phyloP scores from a whole-genome alignment of 2,797 vertebrate genomes.

The Eospalax fontanierii region DNA sequence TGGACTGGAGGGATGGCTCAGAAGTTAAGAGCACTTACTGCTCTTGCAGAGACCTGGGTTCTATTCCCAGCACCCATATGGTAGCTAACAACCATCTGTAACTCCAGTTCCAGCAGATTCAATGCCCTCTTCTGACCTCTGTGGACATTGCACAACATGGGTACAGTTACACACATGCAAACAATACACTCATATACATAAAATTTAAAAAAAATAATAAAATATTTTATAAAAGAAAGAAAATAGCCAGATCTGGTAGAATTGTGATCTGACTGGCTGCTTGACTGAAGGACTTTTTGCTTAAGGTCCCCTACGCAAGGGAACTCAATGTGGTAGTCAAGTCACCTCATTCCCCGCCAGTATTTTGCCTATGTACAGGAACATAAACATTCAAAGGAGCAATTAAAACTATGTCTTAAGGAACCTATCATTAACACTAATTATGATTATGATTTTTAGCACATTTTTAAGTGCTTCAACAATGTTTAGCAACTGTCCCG shows the following conservation, averaged over 20 bases:
- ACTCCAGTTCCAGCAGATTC: too few species aligned
- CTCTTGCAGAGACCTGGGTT: too few species aligned
- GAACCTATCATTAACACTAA: neutral
- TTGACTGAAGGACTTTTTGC: neutral
- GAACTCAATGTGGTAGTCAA: neutral
- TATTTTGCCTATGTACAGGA: neutral
- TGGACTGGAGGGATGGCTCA: too few species aligned
- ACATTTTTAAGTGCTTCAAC: neutral
- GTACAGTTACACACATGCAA: too few species aligned
- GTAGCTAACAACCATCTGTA: too few species aligned
- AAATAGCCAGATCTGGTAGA: neutral
- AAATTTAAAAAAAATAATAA: too few species aligned
- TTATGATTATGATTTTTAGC: neutral
- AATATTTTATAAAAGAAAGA: too few species aligned
- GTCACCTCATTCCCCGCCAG: neutral
- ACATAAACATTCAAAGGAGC: neutral
- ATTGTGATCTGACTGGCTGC: neutral
- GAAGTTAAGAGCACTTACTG: too few species aligned
- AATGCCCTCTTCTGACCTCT: too few species aligned
- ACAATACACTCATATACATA: too few species aligned
- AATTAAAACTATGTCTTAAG: neutral
- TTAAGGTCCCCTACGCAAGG: neutral
- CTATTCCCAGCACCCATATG: too few species aligned
- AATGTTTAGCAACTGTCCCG: neutral
- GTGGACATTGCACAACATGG: too few species aligned